A percentile compares a stretch with the other conserved stretches of the same genome.
Conservation (phyloP, 2,888 invertebrate species). For the Zhuqinia jingwanae region DNA sequence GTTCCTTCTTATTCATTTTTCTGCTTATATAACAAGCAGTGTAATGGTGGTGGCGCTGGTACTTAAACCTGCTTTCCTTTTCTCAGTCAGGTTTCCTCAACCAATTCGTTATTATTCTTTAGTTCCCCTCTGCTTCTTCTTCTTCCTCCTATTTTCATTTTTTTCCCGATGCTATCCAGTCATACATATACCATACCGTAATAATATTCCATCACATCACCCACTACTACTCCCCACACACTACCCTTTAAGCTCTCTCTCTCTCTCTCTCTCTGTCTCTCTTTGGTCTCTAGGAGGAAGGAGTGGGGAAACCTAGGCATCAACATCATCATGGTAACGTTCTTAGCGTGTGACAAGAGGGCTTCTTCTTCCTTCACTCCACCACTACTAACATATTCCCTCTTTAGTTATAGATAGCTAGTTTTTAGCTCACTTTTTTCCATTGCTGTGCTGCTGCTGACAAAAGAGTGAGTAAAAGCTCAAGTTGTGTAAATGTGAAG, state of each 20-base stretch:
- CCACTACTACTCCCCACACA: slow-evolving; percentile 16
- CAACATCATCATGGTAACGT: slow-evolving; percentile 4
- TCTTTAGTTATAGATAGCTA: no score
- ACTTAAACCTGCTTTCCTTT: slow-evolving; percentile 63
- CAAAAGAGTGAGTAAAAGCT: no score
- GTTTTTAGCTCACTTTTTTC: no score
- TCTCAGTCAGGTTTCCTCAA: slow-evolving; percentile 36
- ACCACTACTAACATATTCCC: no score
- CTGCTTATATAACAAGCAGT: not conserved
- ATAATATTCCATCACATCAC: slow-evolving; percentile 32
- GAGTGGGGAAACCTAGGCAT: not conserved
- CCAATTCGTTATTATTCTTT: slow-evolving; percentile 29
- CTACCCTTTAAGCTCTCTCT: not conserved
- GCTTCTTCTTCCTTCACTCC: not conserved
- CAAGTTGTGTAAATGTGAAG: no score
- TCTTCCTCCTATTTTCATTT: no score
- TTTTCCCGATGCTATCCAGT: slow-evolving; percentile 8
- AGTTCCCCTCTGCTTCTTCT: slow-evolving; percentile 51
- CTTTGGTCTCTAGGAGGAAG: not conserved
- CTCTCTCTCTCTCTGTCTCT: not conserved
- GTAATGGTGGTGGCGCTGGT: slow-evolving; percentile 18
- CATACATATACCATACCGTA: slow-evolving; percentile 9
- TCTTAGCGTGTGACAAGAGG: not conserved
- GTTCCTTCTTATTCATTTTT: slow-evolving; percentile 11
- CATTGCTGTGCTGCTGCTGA: no score